A percentile compares a stretch with the other conserved stretches of the same genome.
Evolutionary conservation across 2,113 vertebrate species (phyloP).

Genomic region (Larimichthys crocea): DNA sequence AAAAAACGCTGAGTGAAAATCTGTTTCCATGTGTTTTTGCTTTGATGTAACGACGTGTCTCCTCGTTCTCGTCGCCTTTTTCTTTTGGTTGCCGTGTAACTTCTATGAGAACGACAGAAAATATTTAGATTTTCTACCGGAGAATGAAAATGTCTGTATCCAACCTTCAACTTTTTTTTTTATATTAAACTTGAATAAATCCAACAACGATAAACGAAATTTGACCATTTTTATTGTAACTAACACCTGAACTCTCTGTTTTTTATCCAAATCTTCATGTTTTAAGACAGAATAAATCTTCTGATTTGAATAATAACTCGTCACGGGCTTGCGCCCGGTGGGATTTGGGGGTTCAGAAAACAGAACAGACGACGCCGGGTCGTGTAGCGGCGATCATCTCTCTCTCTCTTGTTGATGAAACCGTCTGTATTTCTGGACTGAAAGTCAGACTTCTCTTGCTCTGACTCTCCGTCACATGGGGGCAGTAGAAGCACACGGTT

Average conservation of each 20-base stretch:
- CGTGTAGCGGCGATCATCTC: background rate
- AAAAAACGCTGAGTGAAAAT: background rate
- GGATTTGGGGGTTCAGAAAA: too few relatives aligned
- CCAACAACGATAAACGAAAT: background rate
- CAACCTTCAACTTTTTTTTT: slow-evolving; percentile 31
- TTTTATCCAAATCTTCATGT: background rate
- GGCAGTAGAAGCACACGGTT: slow-evolving; percentile 62
- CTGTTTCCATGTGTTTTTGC: background rate
- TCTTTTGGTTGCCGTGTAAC: background rate
- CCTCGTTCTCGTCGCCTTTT: background rate
- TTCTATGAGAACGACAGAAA: background rate
- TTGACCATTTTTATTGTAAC: background rate
- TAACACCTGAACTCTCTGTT: background rate
- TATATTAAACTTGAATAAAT: slow-evolving; percentile 23
- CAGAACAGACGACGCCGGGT: background rate
- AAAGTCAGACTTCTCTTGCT: too few relatives aligned
- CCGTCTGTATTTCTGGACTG: background rate
- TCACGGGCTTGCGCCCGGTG: too few relatives aligned
- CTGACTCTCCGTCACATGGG: slow-evolving; percentile 43
- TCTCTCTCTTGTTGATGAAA: background rate
- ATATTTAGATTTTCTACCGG: slow-evolving; percentile 7
- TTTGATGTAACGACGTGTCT: background rate
- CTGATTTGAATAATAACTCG: too few relatives aligned
- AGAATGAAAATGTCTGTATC: background rate
- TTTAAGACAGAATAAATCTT: too few relatives aligned